phyloP scores from a whole-genome alignment of 1,140 invertebrate species.

The Bombus pascuorum region DNA sequence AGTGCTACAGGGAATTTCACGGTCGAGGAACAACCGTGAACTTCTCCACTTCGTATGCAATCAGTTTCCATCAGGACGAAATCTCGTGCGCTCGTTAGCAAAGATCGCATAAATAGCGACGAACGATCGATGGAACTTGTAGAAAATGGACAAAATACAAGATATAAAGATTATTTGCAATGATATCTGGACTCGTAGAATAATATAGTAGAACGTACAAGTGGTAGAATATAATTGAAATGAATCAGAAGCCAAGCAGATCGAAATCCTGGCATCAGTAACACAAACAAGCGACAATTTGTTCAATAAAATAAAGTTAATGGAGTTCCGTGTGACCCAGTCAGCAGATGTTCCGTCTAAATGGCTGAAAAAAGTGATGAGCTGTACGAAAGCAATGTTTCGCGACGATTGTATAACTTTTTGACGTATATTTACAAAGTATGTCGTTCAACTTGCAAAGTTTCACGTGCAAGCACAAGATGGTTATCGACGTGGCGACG shows the following conservation, averaged over 20 bases:
- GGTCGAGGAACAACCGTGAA: conserved; percentile 43
- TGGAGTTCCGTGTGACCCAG: background rate
- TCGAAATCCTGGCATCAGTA: background rate
- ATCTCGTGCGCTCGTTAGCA: background rate
- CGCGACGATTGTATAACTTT: conserved; percentile 10
- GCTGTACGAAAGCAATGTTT: background rate
- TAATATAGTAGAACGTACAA: too few relatives aligned
- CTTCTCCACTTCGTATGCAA: background rate
- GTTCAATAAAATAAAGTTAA: background rate
- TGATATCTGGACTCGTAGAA: background rate
- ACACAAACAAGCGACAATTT: background rate
- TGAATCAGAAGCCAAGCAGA: background rate
- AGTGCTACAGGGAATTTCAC: conserved; percentile 24
- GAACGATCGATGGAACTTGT: background rate
- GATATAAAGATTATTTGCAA: too few relatives aligned
- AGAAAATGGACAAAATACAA: background rate
- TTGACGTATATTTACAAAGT: background rate
- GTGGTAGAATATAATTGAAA: background rate
- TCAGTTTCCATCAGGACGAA: conserved; percentile 9
- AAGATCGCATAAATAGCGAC: background rate
- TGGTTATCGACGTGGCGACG: background rate
- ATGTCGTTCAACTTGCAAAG: background rate
- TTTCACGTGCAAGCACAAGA: background rate
- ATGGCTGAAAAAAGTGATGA: background rate
- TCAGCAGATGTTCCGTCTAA: background rate